Percentiles rank a stretch among this genome's conserved stretches.
phyloP scores from a whole-genome alignment of 2,797 vertebrate genomes.

The Hephaestus fuliginosus region DNA sequence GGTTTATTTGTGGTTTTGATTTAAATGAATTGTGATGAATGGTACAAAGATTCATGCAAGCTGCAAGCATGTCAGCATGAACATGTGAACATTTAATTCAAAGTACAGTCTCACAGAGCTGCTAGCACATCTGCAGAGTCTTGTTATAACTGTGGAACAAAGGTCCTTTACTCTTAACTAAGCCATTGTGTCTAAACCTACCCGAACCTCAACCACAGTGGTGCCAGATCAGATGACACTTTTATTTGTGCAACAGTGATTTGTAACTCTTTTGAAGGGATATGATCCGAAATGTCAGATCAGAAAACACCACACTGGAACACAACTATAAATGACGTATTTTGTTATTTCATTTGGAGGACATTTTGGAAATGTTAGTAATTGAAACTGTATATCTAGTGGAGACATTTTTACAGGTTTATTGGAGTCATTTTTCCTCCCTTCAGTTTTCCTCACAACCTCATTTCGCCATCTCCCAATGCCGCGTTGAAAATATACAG shows the following conservation, averaged over 20 bases:
- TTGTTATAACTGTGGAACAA: neutral
- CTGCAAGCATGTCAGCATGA: no score
- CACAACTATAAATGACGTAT: neutral
- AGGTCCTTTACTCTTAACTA: neutral
- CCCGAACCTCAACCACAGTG: neutral
- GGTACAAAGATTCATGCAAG: no score
- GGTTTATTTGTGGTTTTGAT: no score
- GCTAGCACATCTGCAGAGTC: neutral
- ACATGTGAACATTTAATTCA: no score
- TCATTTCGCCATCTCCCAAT: constrained; percentile 28
- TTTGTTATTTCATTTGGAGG: neutral
- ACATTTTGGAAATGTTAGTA: neutral
- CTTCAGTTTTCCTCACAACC: neutral
- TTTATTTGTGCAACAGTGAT: neutral
- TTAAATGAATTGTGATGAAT: no score
- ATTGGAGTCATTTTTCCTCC: neutral
- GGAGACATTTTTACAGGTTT: constrained; percentile 1
- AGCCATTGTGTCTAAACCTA: neutral
- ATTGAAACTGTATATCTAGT: neutral
- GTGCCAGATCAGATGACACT: neutral
- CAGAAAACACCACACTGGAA: neutral
- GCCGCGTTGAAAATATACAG: constrained; percentile 43
- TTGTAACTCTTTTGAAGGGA: neutral
- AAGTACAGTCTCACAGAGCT: neutral
- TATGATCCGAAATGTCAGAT: neutral